Evolutionary conservation across 2,888 invertebrate species (phyloP).

Genomic region (Cinara cedri): DNA sequence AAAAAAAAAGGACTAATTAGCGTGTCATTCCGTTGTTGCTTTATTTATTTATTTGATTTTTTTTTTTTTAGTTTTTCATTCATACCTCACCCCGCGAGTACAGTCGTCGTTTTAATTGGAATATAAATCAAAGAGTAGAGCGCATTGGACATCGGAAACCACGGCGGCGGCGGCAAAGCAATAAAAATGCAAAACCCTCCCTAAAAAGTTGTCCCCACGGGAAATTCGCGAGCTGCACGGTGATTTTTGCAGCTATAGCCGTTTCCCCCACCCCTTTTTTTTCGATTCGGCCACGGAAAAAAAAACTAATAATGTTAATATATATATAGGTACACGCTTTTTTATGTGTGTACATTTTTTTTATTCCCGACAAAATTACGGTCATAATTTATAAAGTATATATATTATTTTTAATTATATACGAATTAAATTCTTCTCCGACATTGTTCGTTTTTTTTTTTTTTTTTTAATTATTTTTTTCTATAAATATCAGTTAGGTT

Average conservation of each 20-base stretch:
- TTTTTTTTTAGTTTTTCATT: constrained; percentile 19
- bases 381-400: constrained; percentile 28
- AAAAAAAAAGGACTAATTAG: constrained; percentile 48
- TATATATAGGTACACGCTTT: no score
- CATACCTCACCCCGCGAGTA: not conserved
- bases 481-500: not conserved
- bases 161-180: constrained; percentile 21
- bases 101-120: constrained; percentile 48
- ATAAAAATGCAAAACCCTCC: constrained; percentile 55
- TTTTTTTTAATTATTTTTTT: not conserved
- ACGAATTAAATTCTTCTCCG: not conserved
- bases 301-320: constrained; percentile 27
- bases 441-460: not conserved
- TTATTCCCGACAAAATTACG: constrained; percentile 12
- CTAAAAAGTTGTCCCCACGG: constrained; percentile 53
- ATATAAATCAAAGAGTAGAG: constrained; percentile 51
- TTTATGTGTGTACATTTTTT: no score
- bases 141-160: constrained; percentile 56
- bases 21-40: constrained; percentile 40
- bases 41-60: constrained; percentile 29
- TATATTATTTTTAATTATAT: constrained; percentile 15
- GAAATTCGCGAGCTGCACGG: constrained; percentile 35
- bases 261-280: constrained; percentile 32
- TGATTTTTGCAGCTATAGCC: constrained; percentile 13
- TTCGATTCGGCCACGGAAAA: constrained; percentile 3